Conservation (phyloP, 2,797 vertebrate genomes). For the Sebastes ruberrimus region DNA sequence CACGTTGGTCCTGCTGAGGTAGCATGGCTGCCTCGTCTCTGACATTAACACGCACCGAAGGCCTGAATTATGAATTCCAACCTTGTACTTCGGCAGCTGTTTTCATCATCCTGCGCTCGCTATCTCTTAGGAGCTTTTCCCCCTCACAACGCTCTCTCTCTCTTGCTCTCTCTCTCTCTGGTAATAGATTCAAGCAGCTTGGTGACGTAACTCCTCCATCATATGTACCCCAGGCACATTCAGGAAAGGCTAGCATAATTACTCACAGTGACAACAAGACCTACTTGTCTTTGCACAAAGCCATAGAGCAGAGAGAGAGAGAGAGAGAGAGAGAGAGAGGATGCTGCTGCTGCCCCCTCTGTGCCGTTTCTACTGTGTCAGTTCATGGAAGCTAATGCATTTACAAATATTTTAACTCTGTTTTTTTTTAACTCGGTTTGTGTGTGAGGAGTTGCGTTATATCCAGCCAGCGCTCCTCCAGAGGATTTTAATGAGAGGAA, state of each 20-base stretch:
- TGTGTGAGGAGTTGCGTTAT: not conserved
- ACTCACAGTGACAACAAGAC: constrained; percentile 73
- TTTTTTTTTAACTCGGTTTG: constrained; percentile 2
- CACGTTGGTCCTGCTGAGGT: constrained; percentile 53
- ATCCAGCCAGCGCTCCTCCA: not conserved
- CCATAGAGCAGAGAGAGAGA: not conserved
- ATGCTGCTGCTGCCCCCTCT: constrained; percentile 29
- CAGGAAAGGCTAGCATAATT: constrained; percentile 72
- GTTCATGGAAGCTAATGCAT: constrained; percentile 4
- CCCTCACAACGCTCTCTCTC: constrained; percentile 31
- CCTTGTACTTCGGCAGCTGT: constrained; percentile 74
- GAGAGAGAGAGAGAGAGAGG: constrained; percentile 22
- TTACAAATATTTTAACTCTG: constrained; percentile 4
- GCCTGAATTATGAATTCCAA: constrained; percentile 75
- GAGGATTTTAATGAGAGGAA: constrained; percentile 24
- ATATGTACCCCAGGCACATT: constrained; percentile 64
- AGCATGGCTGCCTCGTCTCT: constrained; percentile 54
- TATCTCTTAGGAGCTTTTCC: constrained; percentile 56
- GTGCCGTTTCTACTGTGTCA: constrained; percentile 12
- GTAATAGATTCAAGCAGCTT: constrained; percentile 75
- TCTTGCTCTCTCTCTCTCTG: constrained; percentile 49
- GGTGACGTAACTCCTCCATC: constrained; percentile 70
- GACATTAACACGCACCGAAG: constrained; percentile 65
- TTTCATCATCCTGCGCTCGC: constrained; percentile 63
- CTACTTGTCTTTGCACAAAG: constrained; percentile 63